A percentile compares a stretch with the other conserved stretches of the same genome.
phyloP scores from a whole-genome alignment of 2,888 invertebrate species.

The Heliconius ismenius region DNA sequence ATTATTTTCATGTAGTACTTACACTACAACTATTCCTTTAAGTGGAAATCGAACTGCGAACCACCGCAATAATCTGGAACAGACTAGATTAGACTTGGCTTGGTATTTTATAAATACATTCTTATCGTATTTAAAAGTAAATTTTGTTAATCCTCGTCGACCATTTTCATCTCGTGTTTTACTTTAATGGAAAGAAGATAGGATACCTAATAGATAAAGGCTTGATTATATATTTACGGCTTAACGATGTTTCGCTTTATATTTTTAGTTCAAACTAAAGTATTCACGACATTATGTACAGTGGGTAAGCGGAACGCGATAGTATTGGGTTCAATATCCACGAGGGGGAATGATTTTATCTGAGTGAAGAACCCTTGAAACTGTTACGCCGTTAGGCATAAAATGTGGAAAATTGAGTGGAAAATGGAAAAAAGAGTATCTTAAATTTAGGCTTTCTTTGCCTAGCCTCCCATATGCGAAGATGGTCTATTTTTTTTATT shows the following conservation, averaged over 20 bases:
- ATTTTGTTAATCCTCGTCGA: constrained; percentile 4
- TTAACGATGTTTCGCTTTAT: constrained; percentile 43
- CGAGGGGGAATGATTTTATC: not conserved
- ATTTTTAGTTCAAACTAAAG: constrained; percentile 12
- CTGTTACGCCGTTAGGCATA: too few species aligned
- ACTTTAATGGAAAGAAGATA: constrained; percentile 7
- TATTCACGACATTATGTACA: not conserved
- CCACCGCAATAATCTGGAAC: not conserved
- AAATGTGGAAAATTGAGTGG: too few species aligned
- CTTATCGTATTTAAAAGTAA: not conserved
- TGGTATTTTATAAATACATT: not conserved
- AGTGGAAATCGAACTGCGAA: not conserved
- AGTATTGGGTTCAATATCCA: not conserved
- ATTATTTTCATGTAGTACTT: too few species aligned
- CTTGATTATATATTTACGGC: constrained; percentile 49
- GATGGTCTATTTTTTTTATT: too few species aligned
- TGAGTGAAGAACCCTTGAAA: too few species aligned
- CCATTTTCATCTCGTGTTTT: not conserved
- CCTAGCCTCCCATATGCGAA: too few species aligned
- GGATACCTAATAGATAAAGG: constrained; percentile 34
- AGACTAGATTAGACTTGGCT: not conserved
- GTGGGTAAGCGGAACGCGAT: not conserved
- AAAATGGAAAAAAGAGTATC: too few species aligned
- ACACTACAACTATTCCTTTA: not conserved
- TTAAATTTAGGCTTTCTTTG: too few species aligned